Percentiles rank a stretch among this genome's conserved stretches.
Conservation (phyloP, 2,797 vertebrate species). For the Coccyzus lansbergi region DNA sequence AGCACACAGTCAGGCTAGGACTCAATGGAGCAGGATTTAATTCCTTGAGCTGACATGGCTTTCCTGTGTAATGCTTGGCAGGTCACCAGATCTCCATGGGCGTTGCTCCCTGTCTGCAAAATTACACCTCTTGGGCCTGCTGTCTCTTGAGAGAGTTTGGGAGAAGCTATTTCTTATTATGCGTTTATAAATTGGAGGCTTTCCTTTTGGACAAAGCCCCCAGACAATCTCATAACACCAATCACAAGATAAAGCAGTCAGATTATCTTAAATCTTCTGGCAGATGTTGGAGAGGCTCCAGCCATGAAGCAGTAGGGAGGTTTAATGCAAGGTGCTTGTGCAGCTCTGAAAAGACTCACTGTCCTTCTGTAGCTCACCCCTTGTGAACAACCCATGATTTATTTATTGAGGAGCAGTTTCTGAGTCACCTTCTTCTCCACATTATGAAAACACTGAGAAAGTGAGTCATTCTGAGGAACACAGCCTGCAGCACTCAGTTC, state of each 20-base stretch:
- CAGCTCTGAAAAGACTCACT: neutral
- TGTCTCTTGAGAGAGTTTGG: neutral
- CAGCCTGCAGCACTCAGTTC: slow-evolving; percentile 12
- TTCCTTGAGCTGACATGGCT: slow-evolving; percentile 54
- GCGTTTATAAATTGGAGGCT: neutral
- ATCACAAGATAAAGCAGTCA: slow-evolving; percentile 23
- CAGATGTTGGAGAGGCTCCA: slow-evolving; percentile 51
- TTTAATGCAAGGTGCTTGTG: neutral
- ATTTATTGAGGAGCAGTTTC: slow-evolving; percentile 52
- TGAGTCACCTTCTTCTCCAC: slow-evolving; percentile 55
- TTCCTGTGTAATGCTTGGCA: slow-evolving; percentile 70
- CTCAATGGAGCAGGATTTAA: slow-evolving; percentile 41
- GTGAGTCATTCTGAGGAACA: slow-evolving; percentile 46
- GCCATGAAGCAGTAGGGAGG: neutral
- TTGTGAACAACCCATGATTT: slow-evolving; percentile 33
- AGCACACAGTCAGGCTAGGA: neutral
- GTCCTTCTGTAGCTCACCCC: slow-evolving; percentile 23
- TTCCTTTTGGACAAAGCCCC: neutral
- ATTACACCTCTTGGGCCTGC: slow-evolving; percentile 48
- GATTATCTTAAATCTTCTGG: slow-evolving; percentile 35
- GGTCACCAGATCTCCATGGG: slow-evolving; percentile 47
- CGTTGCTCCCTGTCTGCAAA: slow-evolving; percentile 49
- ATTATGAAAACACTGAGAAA: slow-evolving; percentile 55
- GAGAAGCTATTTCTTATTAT: neutral
- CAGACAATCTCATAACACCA: slow-evolving; percentile 38